A percentile compares a stretch with the other conserved stretches of the same genome.
Evolutionary conservation across 1,140 invertebrate species (phyloP).

Genomic region (Ostrea edulis): DNA sequence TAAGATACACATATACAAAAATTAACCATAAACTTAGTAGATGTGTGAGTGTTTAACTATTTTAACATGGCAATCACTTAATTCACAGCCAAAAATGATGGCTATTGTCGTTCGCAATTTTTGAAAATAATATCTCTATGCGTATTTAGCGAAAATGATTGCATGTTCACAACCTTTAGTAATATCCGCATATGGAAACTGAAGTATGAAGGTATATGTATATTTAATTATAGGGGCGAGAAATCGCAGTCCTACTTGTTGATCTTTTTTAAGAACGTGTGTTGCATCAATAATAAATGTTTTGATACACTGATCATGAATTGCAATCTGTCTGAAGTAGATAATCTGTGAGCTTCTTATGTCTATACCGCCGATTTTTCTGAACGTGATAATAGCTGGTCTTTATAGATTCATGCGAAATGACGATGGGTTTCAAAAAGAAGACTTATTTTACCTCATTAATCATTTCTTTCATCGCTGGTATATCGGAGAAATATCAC

Average conservation of each 20-base stretch:
- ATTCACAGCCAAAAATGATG: too few relatives aligned
- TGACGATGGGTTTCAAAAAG: neutral
- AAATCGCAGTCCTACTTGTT: neutral
- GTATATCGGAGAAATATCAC: slow-evolving; percentile 4
- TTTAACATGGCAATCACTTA: too few relatives aligned
- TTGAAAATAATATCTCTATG: too few relatives aligned
- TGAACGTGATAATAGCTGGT: slow-evolving; percentile 19
- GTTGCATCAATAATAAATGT: neutral
- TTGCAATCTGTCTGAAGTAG: slow-evolving; percentile 25
- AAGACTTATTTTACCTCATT: slow-evolving; percentile 28
- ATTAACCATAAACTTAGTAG: too few relatives aligned
- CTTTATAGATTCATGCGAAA: slow-evolving; percentile 13
- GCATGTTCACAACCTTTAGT: too few relatives aligned
- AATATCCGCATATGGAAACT: too few relatives aligned
- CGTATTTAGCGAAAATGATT: too few relatives aligned
- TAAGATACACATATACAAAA: too few relatives aligned
- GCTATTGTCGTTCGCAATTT: too few relatives aligned
- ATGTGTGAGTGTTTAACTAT: too few relatives aligned
- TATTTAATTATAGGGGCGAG: too few relatives aligned
- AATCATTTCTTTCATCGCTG: slow-evolving; percentile 25
- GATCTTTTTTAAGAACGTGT: neutral
- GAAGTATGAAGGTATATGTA: too few relatives aligned
- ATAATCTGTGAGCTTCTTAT: neutral
- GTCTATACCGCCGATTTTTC: neutral
- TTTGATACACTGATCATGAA: neutral